Evolutionary conservation across 2,113 vertebrate species (phyloP).

Genomic region (Mobula birostris): DNA sequence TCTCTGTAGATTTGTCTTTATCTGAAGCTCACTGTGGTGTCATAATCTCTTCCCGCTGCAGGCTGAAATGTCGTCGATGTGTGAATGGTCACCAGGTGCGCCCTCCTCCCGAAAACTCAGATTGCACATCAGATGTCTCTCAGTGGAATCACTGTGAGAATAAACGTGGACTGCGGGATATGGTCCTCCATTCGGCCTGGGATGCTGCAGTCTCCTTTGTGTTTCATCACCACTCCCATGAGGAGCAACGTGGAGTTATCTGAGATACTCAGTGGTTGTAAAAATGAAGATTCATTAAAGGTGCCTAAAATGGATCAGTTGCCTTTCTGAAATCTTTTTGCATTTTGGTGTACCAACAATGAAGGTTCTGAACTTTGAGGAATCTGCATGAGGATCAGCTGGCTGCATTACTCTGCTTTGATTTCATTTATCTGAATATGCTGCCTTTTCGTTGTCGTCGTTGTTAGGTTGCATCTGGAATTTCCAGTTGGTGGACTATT

Average conservation of each 20-base stretch:
- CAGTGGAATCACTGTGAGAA: slow-evolving; percentile 86
- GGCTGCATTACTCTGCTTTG: not conserved
- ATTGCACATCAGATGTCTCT: slow-evolving; percentile 86
- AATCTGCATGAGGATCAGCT: not conserved
- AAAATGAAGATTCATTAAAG: not conserved
- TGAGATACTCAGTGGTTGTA: slow-evolving; percentile 47
- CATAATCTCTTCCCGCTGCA: slow-evolving; percentile 43
- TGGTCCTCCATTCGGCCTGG: slow-evolving; percentile 78
- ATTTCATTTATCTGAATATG: not conserved
- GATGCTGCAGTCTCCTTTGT: slow-evolving; percentile 79
- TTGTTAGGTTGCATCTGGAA: no score
- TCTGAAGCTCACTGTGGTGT: not conserved
- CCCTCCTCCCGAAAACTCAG: slow-evolving; percentile 65
- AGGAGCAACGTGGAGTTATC: slow-evolving; percentile 70
- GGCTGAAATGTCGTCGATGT: slow-evolving; percentile 83
- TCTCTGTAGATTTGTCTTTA: not conserved
- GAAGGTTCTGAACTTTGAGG: not conserved
- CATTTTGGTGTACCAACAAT: not conserved
- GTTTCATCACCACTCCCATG: slow-evolving; percentile 87
- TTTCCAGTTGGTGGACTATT: no score
- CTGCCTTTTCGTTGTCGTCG: no score
- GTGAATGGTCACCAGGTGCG: slow-evolving; percentile 74
- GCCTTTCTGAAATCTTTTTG: not conserved
- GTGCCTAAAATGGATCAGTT: not conserved
- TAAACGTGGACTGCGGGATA: slow-evolving; percentile 76